Evolutionary conservation across 2,797 vertebrate species (phyloP), one percentile per base, ranked within the genome.

Genomic region (Typhlichthys eigenmanni): DNA sequence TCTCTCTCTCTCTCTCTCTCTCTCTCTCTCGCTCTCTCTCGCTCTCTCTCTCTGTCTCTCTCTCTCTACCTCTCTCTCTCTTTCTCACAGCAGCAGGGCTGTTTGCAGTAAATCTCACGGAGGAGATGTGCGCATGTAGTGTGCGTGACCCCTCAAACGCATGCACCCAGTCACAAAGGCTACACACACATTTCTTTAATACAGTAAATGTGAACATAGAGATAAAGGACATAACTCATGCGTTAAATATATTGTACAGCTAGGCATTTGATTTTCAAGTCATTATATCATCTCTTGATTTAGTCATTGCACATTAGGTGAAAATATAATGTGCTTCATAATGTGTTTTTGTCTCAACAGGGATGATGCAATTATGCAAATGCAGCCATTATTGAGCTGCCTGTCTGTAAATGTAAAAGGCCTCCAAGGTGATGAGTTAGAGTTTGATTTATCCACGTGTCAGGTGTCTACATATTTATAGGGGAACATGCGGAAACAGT

Each of bases 101-200:
- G 80, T 82, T 90, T 80, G 83, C 86, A 77, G 81, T 87, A 89
- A 88, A 88, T 90, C 82, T 45, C 63, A 60, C 13, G 17, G n/a
- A 57, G 19, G n/a, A 57, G 19, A 55, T 6, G 11, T 34, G 11
- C n/a, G 13, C 29, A 55, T 8, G 34, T 13, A 2, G 13, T 43
- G 17, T 14, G 10, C 7, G 11, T 4, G 32, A 12, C 4, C 14
- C 34, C 29, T 13, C 54, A 55, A 12, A 55, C 54, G 38, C 54
- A 43, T 13, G 38, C 54, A 43, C 54, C 32, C 29, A 43, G 7
- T 32, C n/a, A 6, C 8, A 34, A 7, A 55, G 24, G 24, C 24
- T 13, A 43, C 5, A 16, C 29, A 16, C 13, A 55, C 13, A 55
- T 3, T 13, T 13, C 8, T 3, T 19, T 24, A 29, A 4, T 19